Percentiles rank a stretch among this genome's conserved stretches.
Conservation (phyloP, 2,113 vertebrate species). For the Gadus chalcogrammus region DNA sequence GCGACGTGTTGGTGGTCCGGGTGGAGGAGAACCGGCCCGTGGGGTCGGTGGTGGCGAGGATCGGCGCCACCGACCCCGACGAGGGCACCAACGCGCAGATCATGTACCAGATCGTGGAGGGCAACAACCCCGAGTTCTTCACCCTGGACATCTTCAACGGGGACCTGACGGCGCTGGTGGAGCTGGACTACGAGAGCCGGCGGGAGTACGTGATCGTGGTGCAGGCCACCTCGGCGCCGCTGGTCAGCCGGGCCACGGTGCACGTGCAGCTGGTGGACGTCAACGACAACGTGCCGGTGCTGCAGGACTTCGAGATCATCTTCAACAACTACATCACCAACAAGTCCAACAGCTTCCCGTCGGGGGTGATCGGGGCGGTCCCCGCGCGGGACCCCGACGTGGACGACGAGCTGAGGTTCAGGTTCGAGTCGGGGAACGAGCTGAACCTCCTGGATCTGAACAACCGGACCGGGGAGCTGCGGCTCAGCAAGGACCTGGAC, state of each 20-base stretch:
- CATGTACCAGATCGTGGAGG: constrained; percentile 97
- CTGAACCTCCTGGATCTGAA: constrained; percentile 85
- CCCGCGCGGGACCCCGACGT: constrained; percentile 93
- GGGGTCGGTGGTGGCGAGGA: constrained; percentile 86
- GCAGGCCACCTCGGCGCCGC: constrained; percentile 92
- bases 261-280: constrained; percentile 86
- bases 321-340: constrained; percentile 98
- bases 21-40: constrained; percentile 90
- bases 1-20: constrained; percentile 86
- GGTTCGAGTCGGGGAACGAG: constrained; percentile 91
- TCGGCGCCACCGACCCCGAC: constrained; percentile 85
- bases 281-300: constrained; percentile 86
- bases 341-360: constrained; percentile 94
- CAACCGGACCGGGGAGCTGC: constrained; percentile 85
- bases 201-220: constrained; percentile 91
- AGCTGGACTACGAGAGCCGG: constrained; percentile 89
- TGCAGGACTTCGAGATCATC: constrained; percentile 93
- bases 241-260: constrained; percentile 91
- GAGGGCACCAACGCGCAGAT: constrained; percentile 95
- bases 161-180: constrained; percentile 85
- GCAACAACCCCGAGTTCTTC: constrained; percentile 91
- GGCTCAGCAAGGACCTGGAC: constrained; percentile 87
- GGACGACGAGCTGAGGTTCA: constrained; percentile 87
- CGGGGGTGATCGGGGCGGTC: constrained; percentile 89
- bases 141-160: constrained; percentile 91